These are phyloP conservation scores for Ochotona princeps DNA, from an alignment of 2,113 vertebrate genomes.

Conservation along the genomic window DNA sequence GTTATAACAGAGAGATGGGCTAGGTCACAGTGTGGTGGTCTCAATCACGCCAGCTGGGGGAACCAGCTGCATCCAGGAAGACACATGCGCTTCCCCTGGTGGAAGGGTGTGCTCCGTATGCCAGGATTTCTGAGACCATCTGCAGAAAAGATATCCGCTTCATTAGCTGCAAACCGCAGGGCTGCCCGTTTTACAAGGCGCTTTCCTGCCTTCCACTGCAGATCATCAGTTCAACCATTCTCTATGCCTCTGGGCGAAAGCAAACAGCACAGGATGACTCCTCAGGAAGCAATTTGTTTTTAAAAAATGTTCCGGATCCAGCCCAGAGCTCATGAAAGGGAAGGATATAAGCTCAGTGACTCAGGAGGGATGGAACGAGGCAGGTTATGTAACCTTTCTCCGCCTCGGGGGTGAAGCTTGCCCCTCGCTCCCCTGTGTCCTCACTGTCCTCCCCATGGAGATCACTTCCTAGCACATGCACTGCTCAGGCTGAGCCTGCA, in stretches of 20 bases:
- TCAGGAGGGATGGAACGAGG: not conserved
- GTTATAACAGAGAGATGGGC: constrained; percentile 19
- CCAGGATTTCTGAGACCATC: constrained; percentile 56
- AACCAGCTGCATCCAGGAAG: not conserved
- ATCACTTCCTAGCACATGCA: not conserved
- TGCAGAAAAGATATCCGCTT: constrained; percentile 52
- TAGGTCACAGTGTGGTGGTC: not conserved
- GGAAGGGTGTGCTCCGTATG: not conserved
- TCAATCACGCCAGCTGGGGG: not conserved
- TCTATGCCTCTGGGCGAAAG: constrained; percentile 69
- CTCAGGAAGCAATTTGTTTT: constrained; percentile 78
- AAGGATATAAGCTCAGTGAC: constrained; percentile 51
- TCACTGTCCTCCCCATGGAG: not conserved
- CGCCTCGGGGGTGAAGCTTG: not conserved
- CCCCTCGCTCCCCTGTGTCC: not conserved
- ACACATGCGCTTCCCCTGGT: not conserved
- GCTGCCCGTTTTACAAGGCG: constrained; percentile 38
- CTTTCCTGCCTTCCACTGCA: constrained; percentile 59
- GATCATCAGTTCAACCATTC: constrained; percentile 42
- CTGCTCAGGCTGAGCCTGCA: not conserved
- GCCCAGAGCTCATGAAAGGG: constrained; percentile 47
- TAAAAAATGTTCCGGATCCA: constrained; percentile 59
- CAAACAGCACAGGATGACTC: constrained; percentile 71
- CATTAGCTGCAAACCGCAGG: constrained; percentile 10
- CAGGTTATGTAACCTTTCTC: not conserved